Conservation (phyloP, 2,113 vertebrate species). For the Scolopax mira region DNA sequence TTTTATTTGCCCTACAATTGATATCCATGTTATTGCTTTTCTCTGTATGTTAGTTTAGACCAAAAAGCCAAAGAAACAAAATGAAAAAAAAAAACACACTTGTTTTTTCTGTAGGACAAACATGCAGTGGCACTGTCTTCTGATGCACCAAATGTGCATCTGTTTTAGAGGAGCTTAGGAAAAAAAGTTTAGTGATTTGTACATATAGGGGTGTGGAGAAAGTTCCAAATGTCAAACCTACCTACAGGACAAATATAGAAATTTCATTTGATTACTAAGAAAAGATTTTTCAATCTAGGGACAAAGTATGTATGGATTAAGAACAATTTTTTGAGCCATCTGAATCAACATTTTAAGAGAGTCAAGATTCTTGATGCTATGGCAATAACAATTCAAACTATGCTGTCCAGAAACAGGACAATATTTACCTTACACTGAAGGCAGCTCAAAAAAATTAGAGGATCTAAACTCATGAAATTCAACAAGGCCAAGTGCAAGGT, state of each 20-base stretch:
- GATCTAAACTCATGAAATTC: not conserved
- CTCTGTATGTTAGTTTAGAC: not conserved
- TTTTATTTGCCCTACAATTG: not conserved
- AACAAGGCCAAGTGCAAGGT: not conserved
- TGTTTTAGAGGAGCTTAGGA: not conserved
- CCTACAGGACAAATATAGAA: not conserved
- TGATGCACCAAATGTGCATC: not conserved
- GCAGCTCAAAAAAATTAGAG: not conserved
- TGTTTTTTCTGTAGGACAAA: not conserved
- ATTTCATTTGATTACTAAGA: not conserved
- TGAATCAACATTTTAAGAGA: not conserved
- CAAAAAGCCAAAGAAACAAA: not conserved
- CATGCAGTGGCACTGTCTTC: not conserved
- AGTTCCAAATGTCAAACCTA: not conserved
- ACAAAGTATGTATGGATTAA: not conserved
- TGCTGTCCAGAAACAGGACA: not conserved
- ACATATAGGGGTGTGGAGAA: not conserved
- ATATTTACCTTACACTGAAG: not conserved
- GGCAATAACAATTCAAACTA: not conserved
- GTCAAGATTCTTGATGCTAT: not conserved
- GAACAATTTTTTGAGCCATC: not conserved
- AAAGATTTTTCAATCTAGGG: not conserved
- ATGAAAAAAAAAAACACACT: not conserved
- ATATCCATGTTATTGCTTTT: not conserved
- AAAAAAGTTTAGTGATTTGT: not conserved